A percentile compares a stretch with the other conserved stretches of the same genome.
These are phyloP conservation scores for Hippoglossus stenolepis DNA, from an alignment of 2,113 vertebrate genomes.

Conservation along the genomic window DNA sequence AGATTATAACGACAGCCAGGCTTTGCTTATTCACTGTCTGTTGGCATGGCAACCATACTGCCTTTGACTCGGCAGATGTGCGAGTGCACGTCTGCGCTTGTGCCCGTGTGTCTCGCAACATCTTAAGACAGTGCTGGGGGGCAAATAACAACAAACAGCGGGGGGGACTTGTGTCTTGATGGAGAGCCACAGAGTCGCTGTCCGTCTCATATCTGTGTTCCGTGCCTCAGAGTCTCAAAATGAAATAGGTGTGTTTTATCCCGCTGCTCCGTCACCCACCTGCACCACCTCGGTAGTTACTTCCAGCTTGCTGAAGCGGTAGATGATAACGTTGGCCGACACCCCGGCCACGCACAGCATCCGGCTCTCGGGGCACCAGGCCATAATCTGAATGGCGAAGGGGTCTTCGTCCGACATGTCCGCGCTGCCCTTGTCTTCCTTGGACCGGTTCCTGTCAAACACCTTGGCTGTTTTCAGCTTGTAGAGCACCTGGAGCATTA, in stretches of 20 bases:
- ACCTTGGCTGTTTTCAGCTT: slow-evolving; percentile 99
- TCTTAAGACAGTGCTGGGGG: not conserved
- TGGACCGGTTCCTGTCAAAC: slow-evolving; percentile 94
- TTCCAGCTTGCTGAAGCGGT: slow-evolving; percentile 98
- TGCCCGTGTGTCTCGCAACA: not conserved
- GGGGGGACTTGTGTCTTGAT: no score
- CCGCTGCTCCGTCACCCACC: slow-evolving; percentile 76
- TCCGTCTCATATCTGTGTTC: not conserved
- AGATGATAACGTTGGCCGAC: slow-evolving; percentile 95
- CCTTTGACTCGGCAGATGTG: slow-evolving; percentile 61
- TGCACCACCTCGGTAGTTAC: slow-evolving; percentile 94
- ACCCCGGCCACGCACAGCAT: slow-evolving; percentile 96
- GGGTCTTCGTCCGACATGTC: slow-evolving; percentile 98
- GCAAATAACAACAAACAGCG: slow-evolving; percentile 4
- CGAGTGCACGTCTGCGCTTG: slow-evolving; percentile 5
- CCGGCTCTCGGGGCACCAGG: slow-evolving; percentile 98
- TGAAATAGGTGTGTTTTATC: no score
- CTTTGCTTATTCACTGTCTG: slow-evolving; percentile 70
- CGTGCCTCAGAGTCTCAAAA: not conserved
- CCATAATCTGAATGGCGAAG: slow-evolving; percentile 96
- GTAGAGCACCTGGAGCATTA: slow-evolving; percentile 98
- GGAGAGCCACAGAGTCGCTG: not conserved
- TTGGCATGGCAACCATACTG: slow-evolving; percentile 76
- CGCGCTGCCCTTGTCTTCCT: slow-evolving; percentile 91
- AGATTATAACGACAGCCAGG: slow-evolving; percentile 56